Evolutionary conservation across 2,888 invertebrate genomes (phyloP).

Genomic region (Apocheima hispidaria): DNA sequence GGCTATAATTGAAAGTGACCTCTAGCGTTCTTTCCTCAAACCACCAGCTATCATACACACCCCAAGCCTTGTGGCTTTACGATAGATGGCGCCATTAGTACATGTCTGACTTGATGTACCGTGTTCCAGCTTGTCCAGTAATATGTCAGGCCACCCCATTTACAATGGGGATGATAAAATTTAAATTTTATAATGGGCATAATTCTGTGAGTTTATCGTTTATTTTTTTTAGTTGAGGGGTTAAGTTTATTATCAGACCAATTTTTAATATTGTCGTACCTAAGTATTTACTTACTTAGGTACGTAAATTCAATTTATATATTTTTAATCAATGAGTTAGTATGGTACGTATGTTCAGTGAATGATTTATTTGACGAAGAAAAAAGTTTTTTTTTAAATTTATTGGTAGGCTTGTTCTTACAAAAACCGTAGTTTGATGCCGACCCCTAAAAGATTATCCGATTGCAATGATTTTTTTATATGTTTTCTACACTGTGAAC

Average conservation of each 20-base stretch:
- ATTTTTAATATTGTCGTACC: neutral
- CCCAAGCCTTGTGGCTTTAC: slow-evolving; percentile 65
- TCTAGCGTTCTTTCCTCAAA: slow-evolving; percentile 55
- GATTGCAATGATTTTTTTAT: too few species aligned
- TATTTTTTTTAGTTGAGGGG: neutral
- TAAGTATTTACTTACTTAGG: neutral
- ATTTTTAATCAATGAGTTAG: too few species aligned
- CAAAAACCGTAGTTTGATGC: too few species aligned
- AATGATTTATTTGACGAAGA: too few species aligned
- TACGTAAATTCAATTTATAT: neutral
- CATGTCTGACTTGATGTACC: slow-evolving; percentile 61
- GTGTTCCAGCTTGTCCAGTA: slow-evolving; percentile 76
- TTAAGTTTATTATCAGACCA: neutral
- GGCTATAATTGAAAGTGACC: slow-evolving; percentile 48
- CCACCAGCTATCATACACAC: slow-evolving; percentile 55
- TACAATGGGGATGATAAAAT: slow-evolving; percentile 62
- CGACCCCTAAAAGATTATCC: too few species aligned
- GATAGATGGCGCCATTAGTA: slow-evolving; percentile 83
- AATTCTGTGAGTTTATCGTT: slow-evolving; percentile 22
- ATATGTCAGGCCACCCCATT: slow-evolving; percentile 64
- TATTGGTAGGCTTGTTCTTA: too few species aligned
- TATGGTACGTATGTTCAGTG: too few species aligned
- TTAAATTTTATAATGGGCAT: slow-evolving; percentile 68
- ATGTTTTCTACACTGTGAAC: too few species aligned
- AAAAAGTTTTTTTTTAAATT: too few species aligned